These are phyloP conservation scores for Epicampocera succincta DNA, from an alignment of 2,888 invertebrate genomes.

Conservation along the genomic window DNA sequence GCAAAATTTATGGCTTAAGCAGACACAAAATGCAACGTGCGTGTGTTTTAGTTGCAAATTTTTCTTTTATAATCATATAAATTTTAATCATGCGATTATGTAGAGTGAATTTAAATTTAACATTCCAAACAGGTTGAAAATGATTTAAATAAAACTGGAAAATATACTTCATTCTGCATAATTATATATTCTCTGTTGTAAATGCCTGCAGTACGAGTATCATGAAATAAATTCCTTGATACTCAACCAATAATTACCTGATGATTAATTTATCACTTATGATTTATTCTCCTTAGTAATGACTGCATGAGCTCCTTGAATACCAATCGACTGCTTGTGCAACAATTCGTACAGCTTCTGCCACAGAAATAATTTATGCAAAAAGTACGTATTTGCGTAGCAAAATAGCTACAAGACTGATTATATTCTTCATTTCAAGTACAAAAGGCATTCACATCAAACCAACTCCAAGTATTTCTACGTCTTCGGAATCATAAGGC, in stretches of 20 bases:
- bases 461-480: slow-evolving; percentile 27
- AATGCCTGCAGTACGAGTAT: neutral
- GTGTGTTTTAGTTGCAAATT: too few species aligned
- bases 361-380: neutral
- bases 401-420: slow-evolving; percentile 3
- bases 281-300: slow-evolving; percentile 46
- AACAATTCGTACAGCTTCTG: neutral
- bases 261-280: slow-evolving; percentile 58
- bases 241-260: slow-evolving; percentile 41
- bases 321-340: slow-evolving; percentile 12
- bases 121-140: too few species aligned
- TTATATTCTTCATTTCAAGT: neutral
- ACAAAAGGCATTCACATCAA: slow-evolving; percentile 3
- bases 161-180: too few species aligned
- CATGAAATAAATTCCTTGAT: neutral
- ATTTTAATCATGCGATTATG: too few species aligned
- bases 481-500: neutral
- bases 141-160: too few species aligned
- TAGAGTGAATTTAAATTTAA: too few species aligned
- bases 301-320: slow-evolving; percentile 40
- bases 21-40: too few species aligned
- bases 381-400: slow-evolving; percentile 5
- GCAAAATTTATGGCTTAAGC: too few species aligned
- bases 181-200: neutral
- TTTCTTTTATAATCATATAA: too few species aligned